A percentile compares a stretch with the other conserved stretches of the same genome.
These are phyloP conservation scores for Labeo rohita DNA, from an alignment of 2,113 vertebrate genomes.

Conservation along the genomic window DNA sequence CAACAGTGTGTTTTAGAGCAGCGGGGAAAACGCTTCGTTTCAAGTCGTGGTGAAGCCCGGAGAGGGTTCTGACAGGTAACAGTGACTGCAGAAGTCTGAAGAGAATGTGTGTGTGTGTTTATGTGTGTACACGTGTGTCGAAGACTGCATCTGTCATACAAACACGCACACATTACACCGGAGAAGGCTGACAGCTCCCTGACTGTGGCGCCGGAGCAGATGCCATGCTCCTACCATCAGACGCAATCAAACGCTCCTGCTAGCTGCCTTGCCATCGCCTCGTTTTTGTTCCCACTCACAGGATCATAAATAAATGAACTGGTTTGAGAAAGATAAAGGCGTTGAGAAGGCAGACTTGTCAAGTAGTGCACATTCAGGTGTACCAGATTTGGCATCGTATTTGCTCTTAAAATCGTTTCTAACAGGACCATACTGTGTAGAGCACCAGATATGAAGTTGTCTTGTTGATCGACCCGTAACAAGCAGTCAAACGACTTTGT, in stretches of 20 bases:
- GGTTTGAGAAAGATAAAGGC: slow-evolving; percentile 53
- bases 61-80: slow-evolving; percentile 54
- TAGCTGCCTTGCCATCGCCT: slow-evolving; percentile 49
- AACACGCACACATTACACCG: slow-evolving; percentile 36
- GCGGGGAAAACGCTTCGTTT: slow-evolving; percentile 49
- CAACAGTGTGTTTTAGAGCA: slow-evolving; percentile 54
- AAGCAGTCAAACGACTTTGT: slow-evolving; percentile 28
- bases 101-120: slow-evolving; percentile 10
- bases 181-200: slow-evolving; percentile 46
- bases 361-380: slow-evolving; percentile 16
- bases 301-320: slow-evolving; percentile 61
- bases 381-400: slow-evolving; percentile 52
- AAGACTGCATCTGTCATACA: slow-evolving; percentile 46
- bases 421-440: slow-evolving; percentile 39
- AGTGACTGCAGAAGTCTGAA: slow-evolving; percentile 34
- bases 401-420: slow-evolving; percentile 53
- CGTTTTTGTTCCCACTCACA: slow-evolving; percentile 50
- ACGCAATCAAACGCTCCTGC: slow-evolving; percentile 43
- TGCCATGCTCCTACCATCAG: slow-evolving; percentile 47
- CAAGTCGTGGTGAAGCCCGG: slow-evolving; percentile 42
- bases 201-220: slow-evolving; percentile 5
- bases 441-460: slow-evolving; percentile 15
- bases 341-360: slow-evolving; percentile 49
- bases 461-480: slow-evolving; percentile 22
- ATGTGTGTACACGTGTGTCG: slow-evolving; percentile 35